Evolutionary conservation across 1,140 invertebrate species (phyloP), one percentile per base, ranked within the genome.

Genomic region (Maniola jurtina): DNA sequence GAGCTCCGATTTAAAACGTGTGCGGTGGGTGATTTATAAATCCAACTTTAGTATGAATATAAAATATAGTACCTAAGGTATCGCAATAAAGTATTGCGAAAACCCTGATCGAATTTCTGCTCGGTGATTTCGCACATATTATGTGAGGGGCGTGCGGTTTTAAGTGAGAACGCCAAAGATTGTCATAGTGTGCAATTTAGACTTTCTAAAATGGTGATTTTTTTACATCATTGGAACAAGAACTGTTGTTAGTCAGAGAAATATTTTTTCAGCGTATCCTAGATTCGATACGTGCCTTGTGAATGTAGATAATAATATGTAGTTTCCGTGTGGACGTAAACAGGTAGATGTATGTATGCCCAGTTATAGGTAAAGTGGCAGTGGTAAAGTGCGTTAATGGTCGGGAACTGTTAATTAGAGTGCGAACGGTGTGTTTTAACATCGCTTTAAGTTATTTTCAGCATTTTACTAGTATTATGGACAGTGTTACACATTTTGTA

Each of bases 201-300:
- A 50, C 15, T 60, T 45, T 71, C 25, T 25, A 25, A 25, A 25
- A 25, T 25, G 25, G 68, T 79, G 73, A 71, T 67, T 57, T 61
- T 6, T 34, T 8, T 10, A n/a, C 50, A 56, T 57, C 55, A 15
- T 40, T 38, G 6, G 73, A 64, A 52, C 50, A 50, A 62, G 61
- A 52, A 60, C 56, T 63, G 60, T 69, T 55, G 63, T 66, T 70
- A 61, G 42, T 68, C 68, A 86, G 77, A 82, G 76, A 74, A 82
- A 77, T 87, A 83, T 86, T 87, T 86, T 86, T 86, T 79, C 82
- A 88, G 62, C 86, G 86, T 88, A 88, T 89, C 84, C 70, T 79
- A 82, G 76, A 71, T 65, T 76, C 59, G 85, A 81, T 84, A 80
- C 84, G 80, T 89, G 86, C 87, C 85, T 88, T 86, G 83, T 76